Percentiles rank a stretch among this genome's conserved stretches.
These are phyloP conservation scores for Aegithalos caudatus DNA, from an alignment of 2,113 vertebrate genomes.

Conservation along the genomic window DNA sequence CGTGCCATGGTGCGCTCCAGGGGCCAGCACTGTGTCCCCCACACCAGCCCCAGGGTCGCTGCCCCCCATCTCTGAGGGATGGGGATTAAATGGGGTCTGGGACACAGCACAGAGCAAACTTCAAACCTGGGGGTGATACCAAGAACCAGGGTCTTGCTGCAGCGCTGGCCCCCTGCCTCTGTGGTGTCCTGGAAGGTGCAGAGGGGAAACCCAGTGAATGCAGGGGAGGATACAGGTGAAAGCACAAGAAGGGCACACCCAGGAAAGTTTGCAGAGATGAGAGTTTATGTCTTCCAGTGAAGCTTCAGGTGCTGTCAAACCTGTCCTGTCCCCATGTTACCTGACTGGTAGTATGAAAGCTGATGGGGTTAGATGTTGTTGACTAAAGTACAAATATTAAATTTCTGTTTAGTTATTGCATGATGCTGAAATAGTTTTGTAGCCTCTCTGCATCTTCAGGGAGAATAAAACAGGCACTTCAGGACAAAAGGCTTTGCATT, in stretches of 20 bases:
- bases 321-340: background rate
- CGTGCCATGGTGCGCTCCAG: fast-evolving
- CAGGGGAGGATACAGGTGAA: background rate
- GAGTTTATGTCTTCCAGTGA: background rate
- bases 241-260: fast-evolving
- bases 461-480: background rate
- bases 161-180: background rate
- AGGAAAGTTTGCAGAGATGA: background rate
- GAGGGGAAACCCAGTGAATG: background rate
- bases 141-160: fast-evolving
- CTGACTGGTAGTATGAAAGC: background rate
- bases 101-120: background rate
- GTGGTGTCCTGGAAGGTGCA: fast-evolving
- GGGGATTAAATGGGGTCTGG: background rate
- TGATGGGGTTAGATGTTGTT: background rate
- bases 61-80: fast-evolving
- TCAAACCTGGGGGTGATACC: fast-evolving
- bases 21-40: fast-evolving
- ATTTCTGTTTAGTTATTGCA: background rate
- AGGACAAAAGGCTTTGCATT: background rate
- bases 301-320: background rate
- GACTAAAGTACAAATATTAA: background rate
- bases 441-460: background rate
- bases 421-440: background rate
- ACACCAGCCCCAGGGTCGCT: no score